A percentile compares a stretch with the other conserved stretches of the same genome.
phyloP scores from a whole-genome alignment of 2,113 vertebrate genomes.

The Proteles cristata region DNA sequence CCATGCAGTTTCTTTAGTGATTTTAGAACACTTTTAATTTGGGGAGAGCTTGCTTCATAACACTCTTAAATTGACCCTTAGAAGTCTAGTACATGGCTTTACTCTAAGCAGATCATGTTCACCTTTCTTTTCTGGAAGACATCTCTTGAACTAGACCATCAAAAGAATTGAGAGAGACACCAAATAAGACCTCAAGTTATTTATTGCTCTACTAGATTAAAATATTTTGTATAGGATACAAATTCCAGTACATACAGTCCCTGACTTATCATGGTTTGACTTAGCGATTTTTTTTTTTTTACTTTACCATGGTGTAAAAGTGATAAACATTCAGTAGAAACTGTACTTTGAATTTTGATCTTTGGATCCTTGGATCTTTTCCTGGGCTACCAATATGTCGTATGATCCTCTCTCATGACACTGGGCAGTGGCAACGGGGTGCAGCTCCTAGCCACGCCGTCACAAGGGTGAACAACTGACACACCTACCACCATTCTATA shows the following conservation, averaged over 20 bases:
- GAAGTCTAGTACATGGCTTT: not conserved
- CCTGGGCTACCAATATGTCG: not conserved
- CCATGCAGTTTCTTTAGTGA: constrained; percentile 19
- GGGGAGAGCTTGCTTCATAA: not conserved
- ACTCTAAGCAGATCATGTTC: not conserved
- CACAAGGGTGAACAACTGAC: not conserved
- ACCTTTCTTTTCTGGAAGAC: not conserved
- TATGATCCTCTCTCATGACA: not conserved
- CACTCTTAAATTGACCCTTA: not conserved
- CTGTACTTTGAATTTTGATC: not conserved
- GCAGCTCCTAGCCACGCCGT: too few species aligned
- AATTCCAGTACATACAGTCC: not conserved
- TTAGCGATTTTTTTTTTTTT: not conserved
- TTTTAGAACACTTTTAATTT: not conserved
- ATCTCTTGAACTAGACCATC: not conserved
- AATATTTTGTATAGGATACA: not conserved
- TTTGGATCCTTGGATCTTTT: not conserved
- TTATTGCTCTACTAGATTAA: not conserved
- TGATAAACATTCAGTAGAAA: not conserved
- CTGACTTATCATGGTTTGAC: not conserved
- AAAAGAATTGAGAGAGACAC: not conserved
- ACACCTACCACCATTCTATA: not conserved
- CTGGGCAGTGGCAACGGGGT: not conserved
- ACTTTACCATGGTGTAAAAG: not conserved
- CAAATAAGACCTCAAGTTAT: not conserved